Evolutionary conservation across 2,888 invertebrate genomes (phyloP), one percentile per base, ranked within the genome.

Genomic region (Neoaliturus tenellus): DNA sequence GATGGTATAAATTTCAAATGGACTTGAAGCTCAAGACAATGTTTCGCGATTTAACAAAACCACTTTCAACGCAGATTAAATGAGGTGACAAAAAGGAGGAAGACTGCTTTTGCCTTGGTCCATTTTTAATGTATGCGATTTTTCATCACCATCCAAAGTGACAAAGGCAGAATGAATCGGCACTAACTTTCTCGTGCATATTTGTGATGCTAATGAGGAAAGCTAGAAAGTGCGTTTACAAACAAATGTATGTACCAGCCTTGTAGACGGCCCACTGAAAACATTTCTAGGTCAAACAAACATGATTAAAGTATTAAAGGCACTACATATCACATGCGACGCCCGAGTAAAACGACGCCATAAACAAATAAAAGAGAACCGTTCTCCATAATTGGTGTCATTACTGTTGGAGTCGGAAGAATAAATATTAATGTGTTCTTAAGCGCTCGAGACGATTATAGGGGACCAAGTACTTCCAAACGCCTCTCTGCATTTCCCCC

Each of bases 121-220:
- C n/a, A n/a, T n/a, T n/a, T n/a, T n/a, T n/a, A n/a, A n/a, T n/a
- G n/a, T n/a, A n/a, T n/a, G n/a, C n/a, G n/a, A n/a, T n/a, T n/a
- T n/a, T n/a, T n/a, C n/a, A 12, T 2, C 44, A 14, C 17, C 44
- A 44, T 0, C 28, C 25, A 14, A 62, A 28, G 62, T 62, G 62
- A 62, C 55, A 8, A n/a, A 3, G 55, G 23, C 28, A 17, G 14
- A 62, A 62, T 28, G 62, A 62, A 62, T 62, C 62, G 3, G 20
- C 25, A 31, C 62, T 62, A 31, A 62, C 62, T 62, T 62, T 62
- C 62, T 62, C 62, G 62, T 62, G 62, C 28, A 31, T 62, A 62
- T 62, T 62, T 62, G 62, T 28, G 62, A 62, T 62, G 62, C 62
- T 62, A 62, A 62, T 62, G 62, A 62, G 62, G 62, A 62, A 62